These are phyloP conservation scores for Tragulus kanchil DNA, from an alignment of 2,113 vertebrate genomes.

Conservation along the genomic window DNA sequence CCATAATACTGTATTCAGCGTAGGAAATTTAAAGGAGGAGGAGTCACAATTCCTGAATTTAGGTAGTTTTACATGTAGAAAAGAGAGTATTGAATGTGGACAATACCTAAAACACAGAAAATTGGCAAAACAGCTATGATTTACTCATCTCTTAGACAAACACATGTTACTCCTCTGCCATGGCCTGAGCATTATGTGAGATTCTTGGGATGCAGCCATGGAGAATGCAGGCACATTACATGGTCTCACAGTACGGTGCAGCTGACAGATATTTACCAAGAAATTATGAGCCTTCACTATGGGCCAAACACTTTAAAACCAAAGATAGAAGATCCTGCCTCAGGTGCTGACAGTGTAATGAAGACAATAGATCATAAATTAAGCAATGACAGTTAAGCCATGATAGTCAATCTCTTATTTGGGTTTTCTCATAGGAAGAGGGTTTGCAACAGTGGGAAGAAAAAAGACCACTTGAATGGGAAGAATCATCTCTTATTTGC, in stretches of 20 bases:
- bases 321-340: not conserved
- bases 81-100: not conserved
- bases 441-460: not conserved
- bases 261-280: not conserved
- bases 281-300: not conserved
- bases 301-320: not conserved
- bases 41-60: not conserved
- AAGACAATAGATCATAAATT: slow-evolving; percentile 3
- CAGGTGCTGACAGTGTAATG: slow-evolving; percentile 22
- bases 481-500: not conserved
- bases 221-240: not conserved
- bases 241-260: not conserved
- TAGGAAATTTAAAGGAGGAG: not conserved
- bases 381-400: not conserved
- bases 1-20: not conserved
- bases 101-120: not conserved
- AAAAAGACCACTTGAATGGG: slow-evolving; percentile 1
- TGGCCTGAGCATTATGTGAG: not conserved
- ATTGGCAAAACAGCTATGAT: not conserved
- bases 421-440: not conserved
- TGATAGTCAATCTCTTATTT: no score
- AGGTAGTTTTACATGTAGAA: not conserved
- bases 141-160: not conserved
- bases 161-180: not conserved
- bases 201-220: not conserved